Evolutionary conservation across 2,113 vertebrate species (phyloP).

Genomic region (Perca flavescens): DNA sequence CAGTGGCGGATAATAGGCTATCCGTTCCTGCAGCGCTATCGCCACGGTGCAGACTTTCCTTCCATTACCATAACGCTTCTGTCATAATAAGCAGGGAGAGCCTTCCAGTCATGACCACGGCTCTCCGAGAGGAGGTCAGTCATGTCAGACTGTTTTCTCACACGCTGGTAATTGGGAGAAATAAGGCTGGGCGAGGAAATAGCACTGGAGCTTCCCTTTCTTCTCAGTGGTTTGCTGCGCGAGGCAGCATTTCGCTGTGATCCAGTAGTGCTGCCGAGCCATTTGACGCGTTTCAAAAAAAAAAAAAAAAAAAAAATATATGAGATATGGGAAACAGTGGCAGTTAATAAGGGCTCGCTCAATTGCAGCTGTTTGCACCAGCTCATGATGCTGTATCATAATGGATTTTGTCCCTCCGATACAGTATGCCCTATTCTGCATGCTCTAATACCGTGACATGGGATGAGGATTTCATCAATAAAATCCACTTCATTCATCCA

Average conservation of each 20-base stretch:
- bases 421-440: not conserved
- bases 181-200: conserved; percentile 44
- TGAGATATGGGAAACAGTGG: conserved; percentile 9
- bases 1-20: conserved; percentile 70
- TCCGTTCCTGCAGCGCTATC: conserved; percentile 69
- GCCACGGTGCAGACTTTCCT: conserved; percentile 55
- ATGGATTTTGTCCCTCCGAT: conserved; percentile 19
- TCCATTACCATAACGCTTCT: conserved; percentile 73
- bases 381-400: not conserved
- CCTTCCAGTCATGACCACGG: conserved; percentile 63
- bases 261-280: conserved; percentile 22
- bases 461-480: conserved; percentile 51
- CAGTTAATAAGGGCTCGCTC: conserved; percentile 35
- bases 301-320: conserved; percentile 25
- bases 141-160: conserved; percentile 65
- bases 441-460: conserved; percentile 25
- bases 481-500: conserved; percentile 60
- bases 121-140: conserved; percentile 68
- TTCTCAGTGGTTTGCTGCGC: conserved; percentile 24
- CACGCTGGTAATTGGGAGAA: conserved; percentile 70
- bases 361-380: conserved; percentile 4
- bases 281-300: conserved; percentile 28
- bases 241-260: not conserved
- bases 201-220: conserved; percentile 1
- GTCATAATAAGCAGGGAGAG: conserved; percentile 72